Conservation (phyloP, 2,888 invertebrate species). For the Agonum fuliginosum region DNA sequence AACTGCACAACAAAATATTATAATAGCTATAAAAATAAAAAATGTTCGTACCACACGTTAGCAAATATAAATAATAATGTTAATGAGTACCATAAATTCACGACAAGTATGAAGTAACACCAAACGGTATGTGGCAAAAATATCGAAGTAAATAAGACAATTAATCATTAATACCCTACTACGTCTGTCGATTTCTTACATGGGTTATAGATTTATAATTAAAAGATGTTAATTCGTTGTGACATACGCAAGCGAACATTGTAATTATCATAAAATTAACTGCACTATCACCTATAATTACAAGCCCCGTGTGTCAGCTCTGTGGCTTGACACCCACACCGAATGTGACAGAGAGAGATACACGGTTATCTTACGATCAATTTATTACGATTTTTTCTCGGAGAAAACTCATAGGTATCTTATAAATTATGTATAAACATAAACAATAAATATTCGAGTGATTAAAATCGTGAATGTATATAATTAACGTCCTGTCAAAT, state of each 20-base stretch:
- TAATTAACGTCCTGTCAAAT: slow-evolving; percentile 54
- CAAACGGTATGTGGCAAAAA: slow-evolving; percentile 30
- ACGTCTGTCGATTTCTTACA: slow-evolving; percentile 32
- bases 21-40: no score
- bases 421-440: slow-evolving; percentile 59
- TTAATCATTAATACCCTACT: slow-evolving; percentile 27
- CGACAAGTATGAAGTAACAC: slow-evolving; percentile 10
- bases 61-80: not conserved
- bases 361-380: slow-evolving; percentile 39
- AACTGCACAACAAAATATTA: no score
- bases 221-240: slow-evolving; percentile 56
- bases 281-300: slow-evolving; percentile 51
- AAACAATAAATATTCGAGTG: slow-evolving; percentile 56
- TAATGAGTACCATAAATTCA: not conserved
- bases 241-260: slow-evolving; percentile 54
- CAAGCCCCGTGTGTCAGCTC: slow-evolving; percentile 21
- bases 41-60: no score
- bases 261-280: slow-evolving; percentile 59
- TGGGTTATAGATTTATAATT: slow-evolving; percentile 47
- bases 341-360: slow-evolving; percentile 31
- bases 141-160: not conserved
- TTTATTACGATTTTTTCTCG: slow-evolving; percentile 54
- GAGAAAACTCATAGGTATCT: slow-evolving; percentile 42
- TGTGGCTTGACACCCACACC: slow-evolving; percentile 36
- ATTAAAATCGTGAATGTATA: slow-evolving; percentile 55